Conservation (phyloP, 2,888 invertebrate species). For the Yponomeuta plumbellus region DNA sequence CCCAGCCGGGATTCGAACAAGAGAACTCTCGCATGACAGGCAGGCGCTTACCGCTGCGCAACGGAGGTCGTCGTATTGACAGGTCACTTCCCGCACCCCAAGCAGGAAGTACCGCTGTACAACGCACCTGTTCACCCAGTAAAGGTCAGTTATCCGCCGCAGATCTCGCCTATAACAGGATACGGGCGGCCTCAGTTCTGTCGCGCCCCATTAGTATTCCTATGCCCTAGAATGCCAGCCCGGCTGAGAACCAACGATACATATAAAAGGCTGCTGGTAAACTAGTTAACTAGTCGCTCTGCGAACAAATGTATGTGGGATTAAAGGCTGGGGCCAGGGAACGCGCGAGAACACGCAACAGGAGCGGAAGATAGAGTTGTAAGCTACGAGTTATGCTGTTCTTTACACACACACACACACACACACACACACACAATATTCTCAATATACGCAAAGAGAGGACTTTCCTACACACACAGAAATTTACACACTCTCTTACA, state of each 20-base stretch:
- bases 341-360: neutral
- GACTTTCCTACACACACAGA: too few relatives aligned
- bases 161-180: neutral
- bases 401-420: too few relatives aligned
- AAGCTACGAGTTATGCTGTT: too few relatives aligned
- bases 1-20: too few relatives aligned
- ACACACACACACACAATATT: too few relatives aligned
- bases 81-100: neutral
- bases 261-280: neutral
- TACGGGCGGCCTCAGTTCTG: neutral
- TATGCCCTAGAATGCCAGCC: conserved; percentile 6
- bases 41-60: too few relatives aligned
- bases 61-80: neutral
- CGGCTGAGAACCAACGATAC: neutral
- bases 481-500: too few relatives aligned
- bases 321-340: neutral
- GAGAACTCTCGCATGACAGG: too few relatives aligned
- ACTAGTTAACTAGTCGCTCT: conserved; percentile 7
- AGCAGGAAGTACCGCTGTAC: neutral
- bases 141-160: neutral
- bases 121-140: neutral
- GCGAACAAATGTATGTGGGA: neutral
- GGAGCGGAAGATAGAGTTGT: neutral
- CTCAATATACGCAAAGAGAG: too few relatives aligned
- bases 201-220: conserved; percentile 5